A percentile compares a stretch with the other conserved stretches of the same genome.
phyloP scores from a whole-genome alignment of 2,888 invertebrate species.

The Tachina fera region DNA sequence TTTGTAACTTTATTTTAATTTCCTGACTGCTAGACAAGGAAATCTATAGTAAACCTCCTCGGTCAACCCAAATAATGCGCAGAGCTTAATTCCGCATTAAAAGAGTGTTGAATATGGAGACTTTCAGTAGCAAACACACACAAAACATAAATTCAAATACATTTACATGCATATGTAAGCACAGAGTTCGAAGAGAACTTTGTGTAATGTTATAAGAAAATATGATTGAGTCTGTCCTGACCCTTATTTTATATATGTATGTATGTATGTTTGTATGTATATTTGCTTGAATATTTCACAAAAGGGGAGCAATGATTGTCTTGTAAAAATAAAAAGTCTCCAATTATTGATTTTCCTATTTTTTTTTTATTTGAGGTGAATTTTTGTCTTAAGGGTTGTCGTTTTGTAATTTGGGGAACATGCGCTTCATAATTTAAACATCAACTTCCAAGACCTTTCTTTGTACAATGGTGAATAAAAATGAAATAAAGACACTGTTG shows the following conservation, averaged over 20 bases:
- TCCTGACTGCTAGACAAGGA: slow-evolving; percentile 67
- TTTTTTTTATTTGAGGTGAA: slow-evolving; percentile 22
- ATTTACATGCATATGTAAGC: slow-evolving; percentile 3
- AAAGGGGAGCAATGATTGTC: slow-evolving; percentile 5
- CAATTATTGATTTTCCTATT: slow-evolving; percentile 63
- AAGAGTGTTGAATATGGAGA: slow-evolving; percentile 58
- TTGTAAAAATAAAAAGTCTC: slow-evolving; percentile 45
- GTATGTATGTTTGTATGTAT: not conserved
- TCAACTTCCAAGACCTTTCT: not conserved
- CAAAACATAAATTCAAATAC: not conserved
- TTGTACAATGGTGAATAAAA: slow-evolving; percentile 24
- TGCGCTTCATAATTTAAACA: slow-evolving; percentile 44
- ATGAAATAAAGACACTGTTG: slow-evolving; percentile 61
- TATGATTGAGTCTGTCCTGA: slow-evolving; percentile 29
- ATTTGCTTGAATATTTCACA: not conserved
- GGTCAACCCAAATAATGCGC: slow-evolving; percentile 65
- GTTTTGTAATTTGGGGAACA: slow-evolving; percentile 34
- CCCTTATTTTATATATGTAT: not conserved
- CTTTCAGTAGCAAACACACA: slow-evolving; percentile 25
- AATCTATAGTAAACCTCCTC: slow-evolving; percentile 61
- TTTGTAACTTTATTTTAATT: slow-evolving; percentile 57
- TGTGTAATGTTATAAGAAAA: not conserved
- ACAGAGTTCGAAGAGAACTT: too few relatives aligned
- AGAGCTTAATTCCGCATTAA: slow-evolving; percentile 67
- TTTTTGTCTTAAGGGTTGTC: slow-evolving; percentile 39